A percentile compares a stretch with the other conserved stretches of the same genome.
Evolutionary conservation across 1,140 invertebrate species (phyloP).

Genomic region (Lasioglossum albipes): DNA sequence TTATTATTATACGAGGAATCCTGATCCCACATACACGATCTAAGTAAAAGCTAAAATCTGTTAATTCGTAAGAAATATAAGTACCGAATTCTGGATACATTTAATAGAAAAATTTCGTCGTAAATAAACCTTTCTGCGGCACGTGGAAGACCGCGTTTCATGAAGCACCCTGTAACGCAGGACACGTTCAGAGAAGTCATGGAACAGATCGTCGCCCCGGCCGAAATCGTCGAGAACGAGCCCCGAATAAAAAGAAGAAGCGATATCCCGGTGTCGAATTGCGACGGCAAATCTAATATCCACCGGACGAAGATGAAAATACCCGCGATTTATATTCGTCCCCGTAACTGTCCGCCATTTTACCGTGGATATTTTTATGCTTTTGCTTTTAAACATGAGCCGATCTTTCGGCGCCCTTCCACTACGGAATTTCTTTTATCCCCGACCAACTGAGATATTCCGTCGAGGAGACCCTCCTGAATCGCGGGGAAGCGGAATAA

Average conservation of each 20-base stretch:
- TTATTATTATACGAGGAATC: too few species aligned
- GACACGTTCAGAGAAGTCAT: background rate
- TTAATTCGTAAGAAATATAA: too few species aligned
- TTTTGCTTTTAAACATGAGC: slow-evolving; percentile 27
- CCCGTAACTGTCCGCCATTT: slow-evolving; percentile 2
- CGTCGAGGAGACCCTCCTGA: background rate
- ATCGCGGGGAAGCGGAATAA: slow-evolving; percentile 41
- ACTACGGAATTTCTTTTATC: slow-evolving; percentile 12
- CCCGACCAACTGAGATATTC: slow-evolving; percentile 28
- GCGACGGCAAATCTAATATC: slow-evolving; percentile 12
- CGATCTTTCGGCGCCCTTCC: background rate
- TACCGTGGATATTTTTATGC: slow-evolving; percentile 7
- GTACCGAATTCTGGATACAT: too few species aligned
- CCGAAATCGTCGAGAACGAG: background rate
- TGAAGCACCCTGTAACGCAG: background rate
- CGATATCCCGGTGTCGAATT: background rate
- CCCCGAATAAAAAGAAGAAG: background rate
- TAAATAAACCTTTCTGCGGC: too few species aligned
- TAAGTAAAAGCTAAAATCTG: too few species aligned
- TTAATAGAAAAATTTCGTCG: too few species aligned
- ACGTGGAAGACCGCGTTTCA: background rate
- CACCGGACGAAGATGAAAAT: background rate
- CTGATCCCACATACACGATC: too few species aligned
- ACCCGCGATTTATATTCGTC: slow-evolving; percentile 18
- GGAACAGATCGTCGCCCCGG: background rate